These are phyloP conservation scores for Odobenus rosmarus DNA, from an alignment of 2,113 vertebrate species.

Conservation along the genomic window DNA sequence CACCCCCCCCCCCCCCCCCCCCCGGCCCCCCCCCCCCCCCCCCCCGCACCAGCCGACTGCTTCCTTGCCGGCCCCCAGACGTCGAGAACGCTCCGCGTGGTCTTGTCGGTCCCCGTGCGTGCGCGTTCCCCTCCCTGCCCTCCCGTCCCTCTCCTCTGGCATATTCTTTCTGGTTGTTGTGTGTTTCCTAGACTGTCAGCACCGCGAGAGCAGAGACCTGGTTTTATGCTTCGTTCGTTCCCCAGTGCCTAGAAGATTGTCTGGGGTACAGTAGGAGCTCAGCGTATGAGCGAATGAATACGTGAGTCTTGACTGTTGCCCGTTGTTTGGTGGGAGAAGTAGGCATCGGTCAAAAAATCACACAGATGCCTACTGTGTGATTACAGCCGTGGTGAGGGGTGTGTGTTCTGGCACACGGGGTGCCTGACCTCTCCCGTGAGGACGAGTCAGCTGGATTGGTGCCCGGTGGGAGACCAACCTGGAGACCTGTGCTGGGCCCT, in stretches of 20 bases:
- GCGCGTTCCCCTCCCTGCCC: not conserved
- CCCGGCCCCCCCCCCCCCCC: too few species aligned
- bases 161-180: not conserved
- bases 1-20: too few species aligned
- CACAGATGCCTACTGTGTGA: not conserved
- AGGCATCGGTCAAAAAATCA: not conserved
- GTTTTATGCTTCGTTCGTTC: not conserved
- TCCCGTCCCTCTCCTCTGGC: not conserved
- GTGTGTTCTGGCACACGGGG: rapidly evolving
- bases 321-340: not conserved
- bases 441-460: not conserved
- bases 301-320: not conserved
- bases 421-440: not conserved
- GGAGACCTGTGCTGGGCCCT: not conserved
- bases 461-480: not conserved
- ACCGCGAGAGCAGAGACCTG: not conserved
- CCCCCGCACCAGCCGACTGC: rapidly evolving
- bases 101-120: not conserved
- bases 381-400: too few species aligned
- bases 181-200: not conserved
- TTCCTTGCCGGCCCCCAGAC: not conserved
- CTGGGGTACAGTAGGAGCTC: not conserved
- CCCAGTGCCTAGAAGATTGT: not conserved
- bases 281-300: too few species aligned
- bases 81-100: rapidly evolving